These are phyloP conservation scores for Auanema sp. DNA, from an alignment of 2,888 invertebrate genomes.

Conservation along the genomic window DNA sequence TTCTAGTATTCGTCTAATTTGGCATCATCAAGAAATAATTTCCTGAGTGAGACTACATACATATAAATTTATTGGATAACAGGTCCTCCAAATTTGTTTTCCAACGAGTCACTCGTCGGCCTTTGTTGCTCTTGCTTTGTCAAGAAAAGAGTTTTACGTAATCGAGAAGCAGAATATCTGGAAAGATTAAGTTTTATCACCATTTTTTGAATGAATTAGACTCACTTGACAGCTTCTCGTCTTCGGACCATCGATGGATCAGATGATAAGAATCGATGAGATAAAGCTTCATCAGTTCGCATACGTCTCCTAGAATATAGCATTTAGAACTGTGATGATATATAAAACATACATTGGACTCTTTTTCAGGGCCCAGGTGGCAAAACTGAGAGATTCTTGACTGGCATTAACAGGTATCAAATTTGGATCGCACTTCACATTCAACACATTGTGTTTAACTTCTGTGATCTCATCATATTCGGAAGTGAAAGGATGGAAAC, in stretches of 20 bases:
- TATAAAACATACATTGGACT: conserved; percentile 78
- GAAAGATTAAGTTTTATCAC: conserved; percentile 5
- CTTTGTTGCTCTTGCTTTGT: conserved; percentile 30
- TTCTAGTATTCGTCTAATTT: too few species aligned
- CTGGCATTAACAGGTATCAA: conserved; percentile 90
- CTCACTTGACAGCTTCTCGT: conserved; percentile 72
- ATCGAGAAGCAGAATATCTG: conserved; percentile 44
- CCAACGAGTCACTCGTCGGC: conserved; percentile 18
- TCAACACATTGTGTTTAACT: conserved; percentile 81
- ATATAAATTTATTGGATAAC: too few species aligned
- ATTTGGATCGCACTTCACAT: conserved; percentile 84
- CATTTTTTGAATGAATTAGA: conserved; percentile 6
- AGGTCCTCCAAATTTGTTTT: conserved; percentile 19
- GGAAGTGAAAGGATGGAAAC: conserved; percentile 85
- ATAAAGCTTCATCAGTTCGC: conserved; percentile 87
- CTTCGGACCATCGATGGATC: conserved; percentile 90
- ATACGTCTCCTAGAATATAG: conserved; percentile 80
- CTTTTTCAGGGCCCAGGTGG: conserved; percentile 92
- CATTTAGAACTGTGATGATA: neutral
- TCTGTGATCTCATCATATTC: conserved; percentile 74
- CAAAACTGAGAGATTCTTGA: conserved; percentile 87
- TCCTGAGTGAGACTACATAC: too few species aligned
- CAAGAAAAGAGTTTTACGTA: conserved; percentile 45
- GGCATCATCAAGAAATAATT: too few species aligned
- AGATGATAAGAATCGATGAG: conserved; percentile 91